Percentiles rank a stretch among this genome's conserved stretches.
Conservation (phyloP, 1,140 invertebrate species). For the Lepidurus packardi region DNA sequence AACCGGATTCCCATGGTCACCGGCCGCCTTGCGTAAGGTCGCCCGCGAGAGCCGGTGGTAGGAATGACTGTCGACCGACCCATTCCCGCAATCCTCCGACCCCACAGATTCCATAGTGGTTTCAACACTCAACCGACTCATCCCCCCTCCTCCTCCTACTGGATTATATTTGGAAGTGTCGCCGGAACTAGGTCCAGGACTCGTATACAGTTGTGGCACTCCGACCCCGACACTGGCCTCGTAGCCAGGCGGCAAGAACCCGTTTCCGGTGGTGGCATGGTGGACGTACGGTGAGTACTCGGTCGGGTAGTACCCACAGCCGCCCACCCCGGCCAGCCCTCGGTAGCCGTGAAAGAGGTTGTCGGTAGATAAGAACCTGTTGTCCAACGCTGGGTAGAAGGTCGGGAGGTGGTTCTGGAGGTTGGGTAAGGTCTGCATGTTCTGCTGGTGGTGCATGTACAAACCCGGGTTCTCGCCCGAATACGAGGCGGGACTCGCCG, state of each 20-base stretch:
- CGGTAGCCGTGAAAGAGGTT: slow-evolving; percentile 82
- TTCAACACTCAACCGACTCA: slow-evolving; percentile 15
- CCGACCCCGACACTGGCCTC: slow-evolving; percentile 31
- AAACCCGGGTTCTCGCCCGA: slow-evolving; percentile 77
- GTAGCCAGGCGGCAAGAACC: slow-evolving; percentile 55
- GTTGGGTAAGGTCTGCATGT: slow-evolving; percentile 60
- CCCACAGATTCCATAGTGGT: slow-evolving; percentile 30
- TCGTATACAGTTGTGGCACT: slow-evolving; percentile 29
- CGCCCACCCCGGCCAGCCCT: slow-evolving; percentile 62
- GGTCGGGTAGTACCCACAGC: slow-evolving; percentile 57
- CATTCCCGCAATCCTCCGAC: slow-evolving; percentile 29
- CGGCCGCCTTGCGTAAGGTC: slow-evolving; percentile 33
- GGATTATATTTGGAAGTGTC: slow-evolving; percentile 31
- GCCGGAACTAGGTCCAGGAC: slow-evolving; percentile 25
- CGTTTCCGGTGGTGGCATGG: slow-evolving; percentile 59
- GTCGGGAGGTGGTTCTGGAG: slow-evolving; percentile 51
- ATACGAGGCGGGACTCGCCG: slow-evolving; percentile 65
- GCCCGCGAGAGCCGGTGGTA: slow-evolving; percentile 27
- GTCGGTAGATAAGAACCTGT: slow-evolving; percentile 68
- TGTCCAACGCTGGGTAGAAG: slow-evolving; percentile 53
- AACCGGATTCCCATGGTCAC: neutral
- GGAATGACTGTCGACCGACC: slow-evolving; percentile 30
- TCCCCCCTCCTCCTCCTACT: slow-evolving; percentile 6
- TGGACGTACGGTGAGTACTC: slow-evolving; percentile 61
- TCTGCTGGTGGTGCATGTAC: slow-evolving; percentile 62